These are phyloP conservation scores for Jaculus jaculus DNA, from an alignment of 2,113 vertebrate species.

Conservation along the genomic window DNA sequence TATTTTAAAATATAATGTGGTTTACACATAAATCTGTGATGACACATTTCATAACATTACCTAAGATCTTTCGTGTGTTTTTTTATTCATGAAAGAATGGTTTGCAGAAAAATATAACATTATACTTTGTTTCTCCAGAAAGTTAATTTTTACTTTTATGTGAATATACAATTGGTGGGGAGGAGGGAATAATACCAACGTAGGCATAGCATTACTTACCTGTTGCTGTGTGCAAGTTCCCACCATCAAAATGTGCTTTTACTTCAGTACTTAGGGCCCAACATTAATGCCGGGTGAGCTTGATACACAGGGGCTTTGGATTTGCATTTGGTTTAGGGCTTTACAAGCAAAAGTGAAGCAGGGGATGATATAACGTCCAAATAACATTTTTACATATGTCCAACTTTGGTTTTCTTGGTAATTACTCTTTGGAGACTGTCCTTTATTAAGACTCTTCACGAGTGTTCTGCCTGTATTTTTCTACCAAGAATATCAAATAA, in stretches of 20 bases:
- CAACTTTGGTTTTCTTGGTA: constrained; percentile 58
- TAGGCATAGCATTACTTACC: constrained; percentile 72
- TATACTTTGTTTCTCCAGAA: constrained; percentile 57
- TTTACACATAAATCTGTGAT: constrained; percentile 75
- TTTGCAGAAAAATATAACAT: constrained; percentile 70
- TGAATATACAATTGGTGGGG: constrained; percentile 53
- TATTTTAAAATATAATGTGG: constrained; percentile 66
- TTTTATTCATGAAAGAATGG: constrained; percentile 39
- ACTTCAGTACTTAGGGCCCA: constrained; percentile 38
- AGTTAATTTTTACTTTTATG: constrained; percentile 73
- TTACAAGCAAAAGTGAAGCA: constrained; percentile 61
- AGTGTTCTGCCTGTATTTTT: constrained; percentile 82
- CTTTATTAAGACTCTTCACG: constrained; percentile 85
- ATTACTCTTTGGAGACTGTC: constrained; percentile 84
- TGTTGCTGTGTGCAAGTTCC: constrained; percentile 80
- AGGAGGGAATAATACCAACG: constrained; percentile 61
- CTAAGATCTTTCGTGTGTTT: constrained; percentile 56
- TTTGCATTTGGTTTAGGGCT: constrained; percentile 57
- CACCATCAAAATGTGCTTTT: constrained; percentile 51
- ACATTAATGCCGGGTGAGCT: not conserved
- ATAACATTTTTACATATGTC: not conserved
- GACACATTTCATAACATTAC: constrained; percentile 73
- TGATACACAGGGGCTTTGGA: not conserved
- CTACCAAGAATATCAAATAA: constrained; percentile 82
- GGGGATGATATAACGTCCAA: constrained; percentile 45